Conservation (phyloP, 1,140 invertebrate genomes). For the Hyles euphorbiae region DNA sequence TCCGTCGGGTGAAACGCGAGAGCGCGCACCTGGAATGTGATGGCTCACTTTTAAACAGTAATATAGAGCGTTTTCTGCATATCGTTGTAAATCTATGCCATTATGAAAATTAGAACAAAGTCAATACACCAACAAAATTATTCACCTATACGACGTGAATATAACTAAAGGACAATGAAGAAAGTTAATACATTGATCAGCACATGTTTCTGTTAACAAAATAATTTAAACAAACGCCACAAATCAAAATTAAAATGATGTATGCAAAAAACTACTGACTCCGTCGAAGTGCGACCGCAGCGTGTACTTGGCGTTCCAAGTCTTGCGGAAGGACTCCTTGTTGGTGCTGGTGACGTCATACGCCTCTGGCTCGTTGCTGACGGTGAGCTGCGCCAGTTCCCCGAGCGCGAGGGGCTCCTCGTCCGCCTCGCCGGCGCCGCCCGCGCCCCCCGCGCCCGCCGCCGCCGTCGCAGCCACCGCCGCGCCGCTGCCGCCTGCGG, state of each 20-base stretch:
- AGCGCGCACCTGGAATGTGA: constrained; percentile 80
- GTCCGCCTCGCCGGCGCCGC: constrained; percentile 84
- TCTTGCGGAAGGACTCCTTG: constrained; percentile 96
- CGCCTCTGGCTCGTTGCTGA: constrained; percentile 96
- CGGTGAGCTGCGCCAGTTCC: constrained; percentile 96
- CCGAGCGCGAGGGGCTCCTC: constrained; percentile 92
- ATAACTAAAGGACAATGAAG: too few species aligned
- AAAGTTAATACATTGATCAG: too few species aligned
- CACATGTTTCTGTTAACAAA: too few species aligned
- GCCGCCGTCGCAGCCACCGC: constrained; percentile 51
- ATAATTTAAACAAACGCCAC: too few species aligned
- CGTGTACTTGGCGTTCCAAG: constrained; percentile 98
- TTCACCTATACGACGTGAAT: too few species aligned
- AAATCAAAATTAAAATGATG: too few species aligned
- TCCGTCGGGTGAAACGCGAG: constrained; percentile 98
- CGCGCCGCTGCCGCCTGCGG: constrained; percentile 57
- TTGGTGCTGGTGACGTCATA: constrained; percentile 91
- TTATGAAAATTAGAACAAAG: too few species aligned
- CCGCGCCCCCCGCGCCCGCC: constrained; percentile 80
- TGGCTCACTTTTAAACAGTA: neutral
- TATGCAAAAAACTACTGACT: constrained; percentile 55
- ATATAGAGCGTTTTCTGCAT: neutral
- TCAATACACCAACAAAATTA: too few species aligned
- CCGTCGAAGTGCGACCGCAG: constrained; percentile 98
- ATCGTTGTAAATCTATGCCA: too few species aligned